phyloP scores from a whole-genome alignment of 1,140 invertebrate genomes.

The Chelonus insularis region DNA sequence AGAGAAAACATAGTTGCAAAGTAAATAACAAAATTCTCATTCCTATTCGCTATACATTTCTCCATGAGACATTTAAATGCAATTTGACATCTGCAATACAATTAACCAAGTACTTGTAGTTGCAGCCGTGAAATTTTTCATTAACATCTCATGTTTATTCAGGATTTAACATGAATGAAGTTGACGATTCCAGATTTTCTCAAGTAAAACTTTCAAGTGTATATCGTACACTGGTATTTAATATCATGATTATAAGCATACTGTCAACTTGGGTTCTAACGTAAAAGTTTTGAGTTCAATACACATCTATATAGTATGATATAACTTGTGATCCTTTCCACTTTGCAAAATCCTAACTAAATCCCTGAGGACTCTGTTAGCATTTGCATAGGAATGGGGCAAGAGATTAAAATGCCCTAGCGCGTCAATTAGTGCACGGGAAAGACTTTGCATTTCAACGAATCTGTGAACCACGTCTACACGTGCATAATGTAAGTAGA shows the following conservation, averaged over 20 bases:
- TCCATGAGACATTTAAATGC: too few species aligned
- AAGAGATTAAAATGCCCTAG: conserved; percentile 6
- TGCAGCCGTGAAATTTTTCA: conserved; percentile 14
- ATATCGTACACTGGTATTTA: not conserved
- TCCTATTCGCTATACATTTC: too few species aligned
- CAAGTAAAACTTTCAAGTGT: not conserved
- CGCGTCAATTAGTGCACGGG: not conserved
- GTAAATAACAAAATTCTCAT: too few species aligned
- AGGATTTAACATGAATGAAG: conserved; percentile 10
- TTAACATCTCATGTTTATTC: conserved; percentile 28
- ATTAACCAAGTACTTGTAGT: not conserved
- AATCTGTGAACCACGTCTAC: conserved; percentile 4
- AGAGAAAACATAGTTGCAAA: too few species aligned
- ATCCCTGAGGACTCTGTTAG: conserved; percentile 3
- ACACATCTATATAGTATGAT: not conserved
- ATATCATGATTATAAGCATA: conserved; percentile 1
- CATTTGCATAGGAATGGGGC: not conserved
- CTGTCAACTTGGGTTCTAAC: not conserved
- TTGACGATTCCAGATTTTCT: conserved; percentile 14
- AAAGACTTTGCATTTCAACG: not conserved
- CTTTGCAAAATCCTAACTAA: not conserved
- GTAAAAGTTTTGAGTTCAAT: conserved; percentile 5
- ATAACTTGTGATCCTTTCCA: conserved; percentile 5
- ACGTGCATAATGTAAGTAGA: not conserved
- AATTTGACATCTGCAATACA: not conserved